Base-by-base conservation (phyloP, 2,888 invertebrate species). In the Chrysolina haemoptera region DNA sequence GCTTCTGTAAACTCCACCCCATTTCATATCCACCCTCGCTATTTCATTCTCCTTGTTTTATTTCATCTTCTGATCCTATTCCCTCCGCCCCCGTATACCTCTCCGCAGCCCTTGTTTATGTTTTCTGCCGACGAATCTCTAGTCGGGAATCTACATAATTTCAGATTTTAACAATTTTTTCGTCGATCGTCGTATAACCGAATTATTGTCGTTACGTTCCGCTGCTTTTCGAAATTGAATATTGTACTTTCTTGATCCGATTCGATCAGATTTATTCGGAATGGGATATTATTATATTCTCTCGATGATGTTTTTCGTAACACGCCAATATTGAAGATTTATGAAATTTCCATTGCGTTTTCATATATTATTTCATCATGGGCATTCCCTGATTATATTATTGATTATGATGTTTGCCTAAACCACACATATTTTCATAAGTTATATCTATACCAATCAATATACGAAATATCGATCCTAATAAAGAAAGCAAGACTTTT, bases 1-100 rank as follows among this genome's bases (percentile, higher is more conserved):
- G 90, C 90, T 90, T 89, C 90, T 87, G 88, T 90, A 89, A 90
- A 90, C 85, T 85, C 85, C 85, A 85, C 85, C 85, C 85, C 82
- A 85, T 85, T 85, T 85, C 85, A 87, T 88, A 88, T 88, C 87
- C 87, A 86, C 87, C 86, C 87, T 89, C 88, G 87, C 89, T 89
- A 86, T 87, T 87, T 88, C 88, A 88, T 88, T 88, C 84, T 84
- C 87, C 87, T 87, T 87, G 87, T 87, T 87, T 87, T 87, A 87
- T 87, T 87, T 86, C 87, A 87, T 88, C 88, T 87, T 86, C 87
- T 86, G 87, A 87, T 86, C 85, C 86, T 83, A 83, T 81, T 75
- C 75, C 77, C 76, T 66, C 73, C 73, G 66, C 70, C 74, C 72
- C 16, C 66, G 59, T 68, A 46, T 55, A 43, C 80, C 77, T 82